Evolutionary conservation across 2,888 invertebrate genomes (phyloP), one percentile per base, ranked within the genome.

Genomic region (Amphipyra tragopoginis): DNA sequence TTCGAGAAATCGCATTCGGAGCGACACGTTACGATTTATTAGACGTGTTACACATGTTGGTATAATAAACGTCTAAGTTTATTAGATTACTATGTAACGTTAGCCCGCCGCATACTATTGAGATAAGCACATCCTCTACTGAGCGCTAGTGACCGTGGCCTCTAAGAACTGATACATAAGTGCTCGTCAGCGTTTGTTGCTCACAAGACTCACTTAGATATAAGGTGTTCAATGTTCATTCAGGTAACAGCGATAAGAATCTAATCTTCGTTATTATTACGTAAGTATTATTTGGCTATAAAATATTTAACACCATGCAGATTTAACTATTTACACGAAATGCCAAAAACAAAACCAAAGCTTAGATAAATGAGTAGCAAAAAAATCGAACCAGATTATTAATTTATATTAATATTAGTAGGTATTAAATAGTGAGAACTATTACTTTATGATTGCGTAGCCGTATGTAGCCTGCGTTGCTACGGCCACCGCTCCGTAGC

Each of bases 1-100:
- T 75, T 82, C 72, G 68, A 59, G 74, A 77, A 79, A 75, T 74
- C 55, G 65, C 71, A 70, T 74, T 65, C 45, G 36, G 44, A 58
- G 58, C 54, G 78, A 79, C 72, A 67, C 50, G 50, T 74, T 54
- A 75, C 61, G 72, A 69, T 72, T 77, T 72, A 74, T 66, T 67
- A 47, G 67, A 77, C 59, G 43, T 60, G 67, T 70, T 69, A 71
- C 72, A 75, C 49, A 64, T 72, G 77, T 69, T 67, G 64, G 45
- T 60, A 52, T 55, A 59, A 57, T 70, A 58, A 57, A 77, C 21
- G 64, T 66, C 56, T 44, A 66, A 47, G 51, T 65, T 74, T 61
- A 56, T 70, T 62, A 54, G 53, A 70, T 73, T 68, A 77, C 72
- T 65, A 66, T 74, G 77, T 77, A 74, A 71, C 59, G 49, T 55